These are phyloP conservation scores for Poecilia wingei DNA, from an alignment of 2,797 vertebrate species.

Conservation along the genomic window DNA sequence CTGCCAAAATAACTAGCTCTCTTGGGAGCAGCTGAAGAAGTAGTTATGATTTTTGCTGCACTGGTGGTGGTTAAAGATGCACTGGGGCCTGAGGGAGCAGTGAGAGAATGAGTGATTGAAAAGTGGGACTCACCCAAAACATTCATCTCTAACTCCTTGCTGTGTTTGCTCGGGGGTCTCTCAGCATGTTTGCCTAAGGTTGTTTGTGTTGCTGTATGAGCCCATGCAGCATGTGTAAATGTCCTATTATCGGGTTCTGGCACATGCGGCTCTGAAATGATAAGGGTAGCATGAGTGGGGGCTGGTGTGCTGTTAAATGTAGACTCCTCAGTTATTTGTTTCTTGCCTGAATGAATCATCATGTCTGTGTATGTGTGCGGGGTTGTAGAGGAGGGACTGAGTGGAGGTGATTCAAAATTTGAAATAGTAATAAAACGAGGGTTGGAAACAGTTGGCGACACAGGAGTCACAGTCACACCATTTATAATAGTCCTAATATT, in stretches of 20 bases:
- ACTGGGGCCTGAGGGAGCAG: conserved; percentile 22
- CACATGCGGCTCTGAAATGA: conserved; percentile 27
- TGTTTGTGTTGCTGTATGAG: conserved; percentile 36
- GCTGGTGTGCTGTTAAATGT: conserved; percentile 31
- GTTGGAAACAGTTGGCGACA: conserved; percentile 20
- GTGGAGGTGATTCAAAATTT: conserved; percentile 33
- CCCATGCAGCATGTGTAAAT: conserved; percentile 36
- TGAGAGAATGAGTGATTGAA: conserved; percentile 28
- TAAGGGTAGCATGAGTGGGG: conserved; percentile 31
- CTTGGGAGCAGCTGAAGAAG: conserved; percentile 26
- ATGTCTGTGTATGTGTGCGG: conserved; percentile 49
- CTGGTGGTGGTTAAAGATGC: conserved; percentile 16
- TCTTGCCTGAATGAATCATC: conserved; percentile 57
- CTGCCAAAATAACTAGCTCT: conserved; percentile 23
- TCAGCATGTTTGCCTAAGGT: conserved; percentile 43
- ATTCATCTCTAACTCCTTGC: conserved; percentile 46
- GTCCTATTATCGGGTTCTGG: conserved; percentile 16
- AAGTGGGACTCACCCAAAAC: conserved; percentile 33
- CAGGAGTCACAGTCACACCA: conserved; percentile 15
- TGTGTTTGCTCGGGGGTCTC: conserved; percentile 40
- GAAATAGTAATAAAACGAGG: conserved; percentile 27
- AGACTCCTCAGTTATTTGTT: conserved; percentile 41
- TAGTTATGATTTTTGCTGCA: conserved; percentile 37
- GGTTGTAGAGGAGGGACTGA: conserved; percentile 25
- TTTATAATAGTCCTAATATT: conserved; percentile 28